Base-by-base conservation (phyloP, 2,797 vertebrate genomes). In the Argya squamiceps region DNA sequence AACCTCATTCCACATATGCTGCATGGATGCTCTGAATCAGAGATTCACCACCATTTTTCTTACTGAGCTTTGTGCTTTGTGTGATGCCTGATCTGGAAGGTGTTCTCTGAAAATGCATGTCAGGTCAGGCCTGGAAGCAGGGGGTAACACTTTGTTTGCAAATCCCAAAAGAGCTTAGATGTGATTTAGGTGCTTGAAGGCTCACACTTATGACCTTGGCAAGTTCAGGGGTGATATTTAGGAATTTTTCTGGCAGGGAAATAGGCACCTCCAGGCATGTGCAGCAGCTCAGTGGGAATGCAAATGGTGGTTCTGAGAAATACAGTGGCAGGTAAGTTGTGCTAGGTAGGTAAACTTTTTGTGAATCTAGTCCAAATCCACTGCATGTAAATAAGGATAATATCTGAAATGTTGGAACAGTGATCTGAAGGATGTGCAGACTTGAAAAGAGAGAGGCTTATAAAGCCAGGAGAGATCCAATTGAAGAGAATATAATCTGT, bases 171-270 rank as follows among this genome's bases (percentile, higher is more conserved):
- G 47, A 88, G 39, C 80, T 95, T 90, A 95, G 88, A 96, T 96
- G 85, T 92, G 93, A 92, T 95, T 94, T 89, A 90, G 88, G 77
- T 90, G 93, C 93, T 96, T 1, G 29, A 74, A 95, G 83, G 88
- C 85, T 96, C 71, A 58, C 30, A 11, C 41, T 81, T 95, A 87
- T 79, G 83, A 93, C 90, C 70, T 96, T 97, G 96, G 96, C 95
- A 97, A 79, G 85, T 82, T 94, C 80, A 86, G 39, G 74, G 74
- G 55, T 0, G 2, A 81, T 95, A 90, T 97, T 96, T 97, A 86
- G 95, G 94, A 97, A 95, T 92, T 96, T 97, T 96, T 93, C 95
- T 96, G 96, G 96, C 93, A 94, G 63, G 39, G 59, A 93, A 90
- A 63, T 63, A 90, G 59, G 55, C 47, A 81, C 93, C 95, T 90